Evolutionary conservation across 1,140 invertebrate species (phyloP).

Genomic region (Drosophila pseudoobscura): DNA sequence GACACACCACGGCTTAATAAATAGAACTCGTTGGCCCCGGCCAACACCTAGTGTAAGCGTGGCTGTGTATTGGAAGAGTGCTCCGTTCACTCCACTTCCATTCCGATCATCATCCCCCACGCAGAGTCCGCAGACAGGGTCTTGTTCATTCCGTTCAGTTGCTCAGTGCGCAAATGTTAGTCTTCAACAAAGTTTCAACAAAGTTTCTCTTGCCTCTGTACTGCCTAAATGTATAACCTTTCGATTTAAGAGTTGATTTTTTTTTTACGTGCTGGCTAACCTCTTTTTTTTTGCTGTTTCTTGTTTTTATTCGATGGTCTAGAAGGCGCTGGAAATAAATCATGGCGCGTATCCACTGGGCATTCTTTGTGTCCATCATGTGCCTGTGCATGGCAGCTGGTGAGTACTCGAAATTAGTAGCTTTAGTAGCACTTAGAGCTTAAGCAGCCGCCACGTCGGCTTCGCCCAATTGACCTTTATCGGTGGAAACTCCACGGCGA

Average conservation of each 20-base stretch:
- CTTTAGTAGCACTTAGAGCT: conserved; percentile 15
- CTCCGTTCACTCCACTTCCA: conserved; percentile 61
- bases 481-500: conserved; percentile 43
- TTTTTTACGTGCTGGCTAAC: conserved; percentile 32
- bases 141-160: conserved; percentile 30
- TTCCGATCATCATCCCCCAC: conserved; percentile 28
- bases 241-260: conserved; percentile 14
- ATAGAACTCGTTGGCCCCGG: conserved; percentile 81
- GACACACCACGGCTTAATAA: conserved; percentile 82
- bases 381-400: conserved; percentile 70
- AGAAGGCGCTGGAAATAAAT: conserved; percentile 61
- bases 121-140: conserved; percentile 32
- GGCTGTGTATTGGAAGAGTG: conserved; percentile 83
- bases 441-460: conserved; percentile 36
- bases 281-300: conserved; percentile 25
- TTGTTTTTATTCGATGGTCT: conserved; percentile 43
- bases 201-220: conserved; percentile 6
- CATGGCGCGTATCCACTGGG: conserved; percentile 75
- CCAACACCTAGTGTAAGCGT: conserved; percentile 84
- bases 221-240: too few relatives aligned
- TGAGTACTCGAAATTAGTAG: conserved; percentile 56
- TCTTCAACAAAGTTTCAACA: conserved; percentile 15
- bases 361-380: conserved; percentile 68
- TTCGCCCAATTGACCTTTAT: conserved; percentile 53
- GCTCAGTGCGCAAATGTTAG: conserved; percentile 60